Percentiles rank a stretch among this genome's conserved stretches.
Evolutionary conservation across 2,797 vertebrate species (phyloP).

Genomic region (Limnodromus scolopaceus): DNA sequence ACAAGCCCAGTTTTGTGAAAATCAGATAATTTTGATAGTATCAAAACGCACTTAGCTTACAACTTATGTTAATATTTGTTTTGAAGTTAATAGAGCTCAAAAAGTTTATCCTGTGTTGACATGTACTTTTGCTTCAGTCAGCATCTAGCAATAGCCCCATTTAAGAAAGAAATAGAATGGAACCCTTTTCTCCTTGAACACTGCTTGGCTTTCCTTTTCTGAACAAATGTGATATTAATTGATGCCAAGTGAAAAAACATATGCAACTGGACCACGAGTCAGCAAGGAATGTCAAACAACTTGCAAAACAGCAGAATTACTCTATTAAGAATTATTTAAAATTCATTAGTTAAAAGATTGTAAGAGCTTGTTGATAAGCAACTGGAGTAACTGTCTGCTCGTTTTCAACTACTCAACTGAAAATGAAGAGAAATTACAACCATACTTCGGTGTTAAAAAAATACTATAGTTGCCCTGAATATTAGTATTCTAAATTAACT

Average conservation of each 20-base stretch:
- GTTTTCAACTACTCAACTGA: not conserved
- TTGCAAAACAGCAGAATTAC: not conserved
- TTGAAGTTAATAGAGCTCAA: not conserved
- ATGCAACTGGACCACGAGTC: not conserved
- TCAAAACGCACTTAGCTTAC: not conserved
- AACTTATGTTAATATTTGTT: not conserved
- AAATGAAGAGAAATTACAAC: not conserved
- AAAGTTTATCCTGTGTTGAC: not conserved
- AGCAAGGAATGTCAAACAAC: constrained; percentile 8
- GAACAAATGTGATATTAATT: constrained; percentile 25
- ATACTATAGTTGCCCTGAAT: not conserved
- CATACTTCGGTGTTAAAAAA: not conserved
- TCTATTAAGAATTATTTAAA: constrained; percentile 18
- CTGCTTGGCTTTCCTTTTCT: not conserved
- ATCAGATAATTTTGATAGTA: not conserved
- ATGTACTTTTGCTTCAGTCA: not conserved
- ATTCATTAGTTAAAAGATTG: constrained; percentile 8
- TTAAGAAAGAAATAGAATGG: not conserved
- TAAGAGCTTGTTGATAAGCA: constrained; percentile 5
- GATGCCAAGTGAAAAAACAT: constrained; percentile 49
- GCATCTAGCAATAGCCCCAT: not conserved
- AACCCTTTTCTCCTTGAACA: not conserved
- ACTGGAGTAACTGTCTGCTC: not conserved
- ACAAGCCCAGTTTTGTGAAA: not conserved
- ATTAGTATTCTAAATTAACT: not conserved